phyloP scores from a whole-genome alignment of 2,797 vertebrate species.

The Podarcis lilfordi region DNA sequence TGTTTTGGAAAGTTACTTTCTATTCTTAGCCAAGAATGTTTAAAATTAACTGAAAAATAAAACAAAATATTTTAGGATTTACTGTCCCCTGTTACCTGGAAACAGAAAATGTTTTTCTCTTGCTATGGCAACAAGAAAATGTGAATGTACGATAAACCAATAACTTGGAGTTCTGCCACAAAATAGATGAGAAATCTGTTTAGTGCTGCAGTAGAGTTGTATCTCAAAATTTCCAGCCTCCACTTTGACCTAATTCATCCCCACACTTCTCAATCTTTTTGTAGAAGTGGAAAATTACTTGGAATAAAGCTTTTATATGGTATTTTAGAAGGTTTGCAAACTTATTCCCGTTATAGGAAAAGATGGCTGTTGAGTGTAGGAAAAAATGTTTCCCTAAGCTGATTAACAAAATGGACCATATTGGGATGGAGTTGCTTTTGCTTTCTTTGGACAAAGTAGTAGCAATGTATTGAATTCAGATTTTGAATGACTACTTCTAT shows the following conservation, averaged over 20 bases:
- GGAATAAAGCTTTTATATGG: not conserved
- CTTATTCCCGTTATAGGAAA: slow-evolving; percentile 5
- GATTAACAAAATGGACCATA: not conserved
- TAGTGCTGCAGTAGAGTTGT: slow-evolving; percentile 34
- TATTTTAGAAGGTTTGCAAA: not conserved
- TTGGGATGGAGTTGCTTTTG: not conserved
- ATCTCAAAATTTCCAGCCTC: slow-evolving; percentile 39
- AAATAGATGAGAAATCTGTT: slow-evolving; percentile 60
- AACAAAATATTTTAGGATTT: slow-evolving; percentile 71
- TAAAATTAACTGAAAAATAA: slow-evolving; percentile 63
- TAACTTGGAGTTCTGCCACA: slow-evolving; percentile 71
- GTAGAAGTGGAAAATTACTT: slow-evolving; percentile 13
- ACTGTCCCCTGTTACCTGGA: slow-evolving; percentile 71
- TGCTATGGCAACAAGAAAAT: slow-evolving; percentile 72
- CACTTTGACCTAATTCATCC: slow-evolving; percentile 18
- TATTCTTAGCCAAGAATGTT: slow-evolving; percentile 54
- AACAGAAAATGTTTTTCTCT: slow-evolving; percentile 68
- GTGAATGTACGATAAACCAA: slow-evolving; percentile 55
- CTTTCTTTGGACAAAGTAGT: not conserved
- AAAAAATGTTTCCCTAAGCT: slow-evolving; percentile 6
- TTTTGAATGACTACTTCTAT: not conserved
- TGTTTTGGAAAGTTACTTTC: slow-evolving; percentile 51
- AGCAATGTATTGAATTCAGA: not conserved
- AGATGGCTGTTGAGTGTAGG: slow-evolving; percentile 11
- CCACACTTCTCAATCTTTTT: not conserved